Conservation (phyloP, 2,888 invertebrate species). For the Diaprepes abbreviatus region DNA sequence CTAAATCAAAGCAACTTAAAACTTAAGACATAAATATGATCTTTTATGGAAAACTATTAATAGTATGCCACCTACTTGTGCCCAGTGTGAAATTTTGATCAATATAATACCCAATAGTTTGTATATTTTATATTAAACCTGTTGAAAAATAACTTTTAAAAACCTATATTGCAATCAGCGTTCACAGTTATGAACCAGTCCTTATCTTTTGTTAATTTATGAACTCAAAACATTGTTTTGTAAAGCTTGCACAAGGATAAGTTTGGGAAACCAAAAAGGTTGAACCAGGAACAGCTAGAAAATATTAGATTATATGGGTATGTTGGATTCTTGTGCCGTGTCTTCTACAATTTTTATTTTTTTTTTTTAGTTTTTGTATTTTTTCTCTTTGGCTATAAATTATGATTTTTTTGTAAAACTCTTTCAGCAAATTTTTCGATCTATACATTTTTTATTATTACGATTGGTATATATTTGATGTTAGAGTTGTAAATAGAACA, state of each 20-base stretch:
- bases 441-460: constrained; percentile 21
- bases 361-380: constrained; percentile 45
- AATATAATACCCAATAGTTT: too few relatives aligned
- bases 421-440: constrained; percentile 28
- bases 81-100: too few relatives aligned
- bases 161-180: too few relatives aligned
- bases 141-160: too few relatives aligned
- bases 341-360: constrained; percentile 41
- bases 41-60: too few relatives aligned
- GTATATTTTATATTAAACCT: too few relatives aligned
- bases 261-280: constrained; percentile 85
- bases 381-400: constrained; percentile 34
- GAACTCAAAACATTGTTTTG: constrained; percentile 63
- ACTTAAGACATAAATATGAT: too few relatives aligned
- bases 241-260: constrained; percentile 92
- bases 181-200: not conserved
- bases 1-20: too few relatives aligned
- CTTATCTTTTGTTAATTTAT: constrained; percentile 18
- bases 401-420: constrained; percentile 27
- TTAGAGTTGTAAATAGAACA: constrained; percentile 23
- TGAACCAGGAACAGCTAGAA: constrained; percentile 83
- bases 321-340: constrained; percentile 66
- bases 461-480: constrained; percentile 14
- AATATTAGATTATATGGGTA: constrained; percentile 83
- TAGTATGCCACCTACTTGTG: too few relatives aligned